Evolutionary conservation across 2,113 vertebrate genomes (phyloP), one percentile per base, ranked within the genome.

Genomic region (Myotis yumanensis): DNA sequence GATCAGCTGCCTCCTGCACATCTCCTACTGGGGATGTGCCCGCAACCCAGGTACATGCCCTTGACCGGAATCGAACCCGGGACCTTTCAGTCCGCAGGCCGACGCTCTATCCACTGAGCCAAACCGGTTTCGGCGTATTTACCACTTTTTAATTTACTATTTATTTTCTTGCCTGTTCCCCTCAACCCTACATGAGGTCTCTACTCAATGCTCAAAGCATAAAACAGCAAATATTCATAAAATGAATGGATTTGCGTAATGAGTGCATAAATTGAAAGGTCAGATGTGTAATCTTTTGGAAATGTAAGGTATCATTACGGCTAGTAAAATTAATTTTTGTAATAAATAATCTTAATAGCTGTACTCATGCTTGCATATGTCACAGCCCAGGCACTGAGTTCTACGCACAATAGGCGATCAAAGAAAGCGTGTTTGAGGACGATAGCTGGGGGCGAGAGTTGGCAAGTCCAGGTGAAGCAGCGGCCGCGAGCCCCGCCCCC

Each of bases 161-260:
- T 71, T 91, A 80, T 64, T 79, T 82, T 73, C 54, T 86, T 88
- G 37, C 57, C 46, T 76, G 25, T 91, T 62, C 7, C 4, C 9
- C 40, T 54, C 37, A 37, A 40, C 8, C 3, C 4, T 35, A 84
- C 73, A 76, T 40, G 66, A 93, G 76, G 68, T 64, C n/a, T 76
- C 20, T 89, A 69, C 6, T 23, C 30, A 82, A 54, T 73, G 32
- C 23, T 80, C 23, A n/a, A 85, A 66, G 71, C 16, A 46, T 51
- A 68, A 93, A 89, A 66, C 25, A 82, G 32, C 68, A 37, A 82
- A 32, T 66, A 40, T 73, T 73, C 93, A 94, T 83, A 75, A 89
- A 91, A 51, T 75, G 40, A 94, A 43, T 62, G 57, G 6, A 62
- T 76, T 87, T 76, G 66, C 57, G 28, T 35, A 51, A 92, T 35